phyloP scores from a whole-genome alignment of 2,888 invertebrate species.

The Rhagonycha fulva region DNA sequence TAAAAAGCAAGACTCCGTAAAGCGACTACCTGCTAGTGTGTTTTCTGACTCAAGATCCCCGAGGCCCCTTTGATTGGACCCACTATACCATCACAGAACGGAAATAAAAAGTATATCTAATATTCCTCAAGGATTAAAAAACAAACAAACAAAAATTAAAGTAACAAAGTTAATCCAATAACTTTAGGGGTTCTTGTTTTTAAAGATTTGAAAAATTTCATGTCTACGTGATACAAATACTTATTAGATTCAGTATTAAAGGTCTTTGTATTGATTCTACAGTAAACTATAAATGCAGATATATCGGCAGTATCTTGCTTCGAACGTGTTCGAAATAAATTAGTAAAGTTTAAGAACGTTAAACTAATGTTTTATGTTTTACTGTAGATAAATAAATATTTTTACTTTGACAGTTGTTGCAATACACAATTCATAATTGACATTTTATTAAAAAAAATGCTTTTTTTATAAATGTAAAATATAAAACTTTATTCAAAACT shows the following conservation, averaged over 20 bases:
- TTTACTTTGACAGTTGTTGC: background rate
- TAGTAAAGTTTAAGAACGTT: background rate
- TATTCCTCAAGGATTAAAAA: slow-evolving; percentile 23
- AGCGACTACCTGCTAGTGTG: slow-evolving; percentile 22
- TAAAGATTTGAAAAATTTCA: background rate
- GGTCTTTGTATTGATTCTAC: slow-evolving; percentile 2
- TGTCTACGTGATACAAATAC: slow-evolving; percentile 10
- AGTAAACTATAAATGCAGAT: background rate
- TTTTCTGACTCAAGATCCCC: slow-evolving; percentile 21
- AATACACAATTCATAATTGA: background rate
- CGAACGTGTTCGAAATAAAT: background rate
- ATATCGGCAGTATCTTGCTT: background rate
- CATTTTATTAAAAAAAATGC: background rate
- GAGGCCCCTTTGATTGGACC: slow-evolving; percentile 28
- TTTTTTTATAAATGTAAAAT: background rate
- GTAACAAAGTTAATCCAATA: slow-evolving; percentile 7
- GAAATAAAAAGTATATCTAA: slow-evolving; percentile 29
- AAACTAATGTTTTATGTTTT: background rate
- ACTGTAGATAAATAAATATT: background rate
- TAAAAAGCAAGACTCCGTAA: slow-evolving; percentile 28
- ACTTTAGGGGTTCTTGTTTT: background rate
- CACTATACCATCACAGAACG: slow-evolving; percentile 23
- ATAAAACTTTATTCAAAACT: background rate
- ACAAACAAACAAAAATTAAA: slow-evolving; percentile 23
- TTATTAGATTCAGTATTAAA: background rate